These are phyloP conservation scores for Pristis pectinata DNA, from an alignment of 2,797 vertebrate species.

Conservation along the genomic window DNA sequence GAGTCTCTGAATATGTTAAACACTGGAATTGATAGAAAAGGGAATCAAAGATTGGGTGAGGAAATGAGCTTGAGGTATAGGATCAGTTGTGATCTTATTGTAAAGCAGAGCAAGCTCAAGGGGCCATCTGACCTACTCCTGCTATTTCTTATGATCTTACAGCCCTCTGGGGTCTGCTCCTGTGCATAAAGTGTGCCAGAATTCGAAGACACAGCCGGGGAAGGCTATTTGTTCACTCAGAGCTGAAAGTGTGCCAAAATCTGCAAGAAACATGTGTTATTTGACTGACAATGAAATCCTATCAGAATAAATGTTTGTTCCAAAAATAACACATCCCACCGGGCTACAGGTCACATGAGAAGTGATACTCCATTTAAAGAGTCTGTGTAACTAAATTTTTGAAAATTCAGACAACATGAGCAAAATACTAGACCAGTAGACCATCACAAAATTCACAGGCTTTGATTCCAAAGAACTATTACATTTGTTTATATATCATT, in stretches of 20 bases:
- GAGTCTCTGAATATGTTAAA: no score
- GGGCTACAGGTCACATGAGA: background rate
- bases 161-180: background rate
- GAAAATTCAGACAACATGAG: background rate
- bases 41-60: no score
- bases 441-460: background rate
- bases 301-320: background rate
- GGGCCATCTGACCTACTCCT: no score
- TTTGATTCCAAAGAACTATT: background rate
- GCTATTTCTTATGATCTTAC: background rate
- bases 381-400: background rate
- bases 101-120: no score
- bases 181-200: background rate
- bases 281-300: background rate
- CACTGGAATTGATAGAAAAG: no score
- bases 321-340: background rate
- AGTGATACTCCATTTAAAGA: background rate
- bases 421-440: background rate
- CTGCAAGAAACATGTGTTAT: background rate
- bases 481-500: background rate
- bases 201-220: background rate
- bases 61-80: no score
- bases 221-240: background rate
- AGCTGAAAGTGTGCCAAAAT: background rate
- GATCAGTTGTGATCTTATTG: no score